These are phyloP conservation scores for Trichechus manatus DNA, from an alignment of 2,113 vertebrate genomes.

Conservation along the genomic window DNA sequence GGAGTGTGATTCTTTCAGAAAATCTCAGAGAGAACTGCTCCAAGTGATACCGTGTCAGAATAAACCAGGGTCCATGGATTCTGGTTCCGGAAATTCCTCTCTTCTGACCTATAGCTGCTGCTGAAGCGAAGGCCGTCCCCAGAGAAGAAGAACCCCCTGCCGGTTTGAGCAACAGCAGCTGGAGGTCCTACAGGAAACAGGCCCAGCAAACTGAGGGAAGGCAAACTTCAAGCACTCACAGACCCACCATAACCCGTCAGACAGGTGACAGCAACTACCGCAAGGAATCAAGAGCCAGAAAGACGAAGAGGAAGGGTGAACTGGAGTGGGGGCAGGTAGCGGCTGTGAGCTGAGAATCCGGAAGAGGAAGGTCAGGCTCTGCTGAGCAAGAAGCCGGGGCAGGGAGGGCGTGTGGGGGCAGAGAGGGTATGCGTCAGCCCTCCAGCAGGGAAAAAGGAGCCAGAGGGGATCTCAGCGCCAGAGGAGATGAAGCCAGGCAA, in stretches of 20 bases:
- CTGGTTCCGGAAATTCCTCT: not conserved
- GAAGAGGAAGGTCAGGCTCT: accelerated
- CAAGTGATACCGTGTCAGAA: not conserved
- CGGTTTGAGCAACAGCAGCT: not conserved
- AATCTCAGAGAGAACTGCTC: not conserved
- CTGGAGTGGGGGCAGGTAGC: accelerated
- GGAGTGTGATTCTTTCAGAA: not conserved
- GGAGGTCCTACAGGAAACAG: not conserved
- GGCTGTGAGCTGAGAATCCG: not conserved
- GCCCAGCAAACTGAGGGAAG: not conserved
- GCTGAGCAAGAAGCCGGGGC: not conserved
- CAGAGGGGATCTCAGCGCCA: accelerated
- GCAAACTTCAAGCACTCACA: no score
- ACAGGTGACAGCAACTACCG: not conserved
- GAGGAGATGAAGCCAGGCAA: not conserved
- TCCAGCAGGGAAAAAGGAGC: not conserved
- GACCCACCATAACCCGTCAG: not conserved
- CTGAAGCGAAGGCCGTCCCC: not conserved
- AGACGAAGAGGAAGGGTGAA: not conserved
- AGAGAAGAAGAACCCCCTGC: not conserved
- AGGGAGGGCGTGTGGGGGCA: no score
- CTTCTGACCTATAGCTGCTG: not conserved
- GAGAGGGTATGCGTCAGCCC: accelerated
- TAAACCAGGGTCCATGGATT: not conserved
- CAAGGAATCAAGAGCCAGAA: not conserved